These are phyloP conservation scores for Mesocricetus auratus DNA, from an alignment of 2,113 vertebrate species.

Conservation along the genomic window DNA sequence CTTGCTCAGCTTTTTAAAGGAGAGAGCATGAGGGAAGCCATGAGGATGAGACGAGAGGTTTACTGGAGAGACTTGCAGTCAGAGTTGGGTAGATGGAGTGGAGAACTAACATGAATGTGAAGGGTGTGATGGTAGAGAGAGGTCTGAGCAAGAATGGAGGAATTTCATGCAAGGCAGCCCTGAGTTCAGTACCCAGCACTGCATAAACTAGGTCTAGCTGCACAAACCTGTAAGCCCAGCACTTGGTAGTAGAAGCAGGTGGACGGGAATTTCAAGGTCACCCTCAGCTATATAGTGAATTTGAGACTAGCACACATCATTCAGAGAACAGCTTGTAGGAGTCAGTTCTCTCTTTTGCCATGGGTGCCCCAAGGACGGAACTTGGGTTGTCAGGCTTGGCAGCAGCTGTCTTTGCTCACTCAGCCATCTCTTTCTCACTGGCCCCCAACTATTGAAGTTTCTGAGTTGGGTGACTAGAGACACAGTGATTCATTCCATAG, in stretches of 20 bases:
- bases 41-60: background rate
- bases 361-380: background rate
- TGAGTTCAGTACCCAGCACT: background rate
- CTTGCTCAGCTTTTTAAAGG: background rate
- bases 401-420: background rate
- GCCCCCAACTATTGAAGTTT: background rate
- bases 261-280: background rate
- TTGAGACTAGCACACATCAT: background rate
- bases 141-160: background rate
- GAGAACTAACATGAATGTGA: background rate
- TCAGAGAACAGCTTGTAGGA: background rate
- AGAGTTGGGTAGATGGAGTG: background rate
- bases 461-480: background rate
- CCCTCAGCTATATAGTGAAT: background rate
- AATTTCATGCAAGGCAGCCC: background rate
- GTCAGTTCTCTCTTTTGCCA: background rate
- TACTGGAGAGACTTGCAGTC: background rate
- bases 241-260: background rate
- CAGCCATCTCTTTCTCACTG: background rate
- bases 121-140: background rate
- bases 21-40: background rate
- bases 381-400: background rate
- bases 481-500: background rate
- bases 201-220: background rate
- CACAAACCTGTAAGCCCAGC: background rate